These are phyloP conservation scores for Drosophila nigricruria DNA, from an alignment of 2,888 invertebrate species.

Conservation along the genomic window DNA sequence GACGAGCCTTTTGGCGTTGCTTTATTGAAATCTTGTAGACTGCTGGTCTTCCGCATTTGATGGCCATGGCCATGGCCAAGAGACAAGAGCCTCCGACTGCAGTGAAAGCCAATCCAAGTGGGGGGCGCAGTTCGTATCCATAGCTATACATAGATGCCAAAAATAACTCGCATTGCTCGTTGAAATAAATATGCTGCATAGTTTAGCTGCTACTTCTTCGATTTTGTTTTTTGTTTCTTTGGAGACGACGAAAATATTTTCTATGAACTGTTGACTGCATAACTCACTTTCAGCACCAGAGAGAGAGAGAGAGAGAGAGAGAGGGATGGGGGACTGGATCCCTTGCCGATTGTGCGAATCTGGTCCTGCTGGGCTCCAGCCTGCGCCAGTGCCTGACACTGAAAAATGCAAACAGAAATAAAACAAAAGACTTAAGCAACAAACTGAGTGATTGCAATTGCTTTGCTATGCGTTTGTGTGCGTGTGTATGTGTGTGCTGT, in stretches of 20 bases:
- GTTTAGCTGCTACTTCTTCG: slow-evolving; percentile 7
- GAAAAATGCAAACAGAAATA: slow-evolving; percentile 81
- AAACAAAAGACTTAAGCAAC: slow-evolving; percentile 81
- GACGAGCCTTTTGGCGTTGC: slow-evolving; percentile 62
- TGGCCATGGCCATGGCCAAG: slow-evolving; percentile 19
- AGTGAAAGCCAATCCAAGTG: slow-evolving; percentile 40
- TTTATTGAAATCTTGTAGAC: slow-evolving; percentile 71
- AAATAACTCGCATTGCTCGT: slow-evolving; percentile 54
- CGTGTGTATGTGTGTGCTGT: slow-evolving; percentile 28
- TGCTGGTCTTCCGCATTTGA: slow-evolving; percentile 76
- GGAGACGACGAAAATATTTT: slow-evolving; percentile 58
- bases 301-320: slow-evolving; percentile 20
- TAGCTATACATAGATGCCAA: slow-evolving; percentile 27
- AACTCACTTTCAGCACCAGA: slow-evolving; percentile 63
- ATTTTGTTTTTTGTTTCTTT: slow-evolving; percentile 28
- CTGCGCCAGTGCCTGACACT: slow-evolving; percentile 63
- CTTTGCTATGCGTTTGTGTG: slow-evolving; percentile 54
- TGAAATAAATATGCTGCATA: slow-evolving; percentile 63
- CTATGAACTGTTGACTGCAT: slow-evolving; percentile 78
- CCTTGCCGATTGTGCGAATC: slow-evolving; percentile 62
- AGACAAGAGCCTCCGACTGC: neutral
- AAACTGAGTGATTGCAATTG: slow-evolving; percentile 80
- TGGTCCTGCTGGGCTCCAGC: slow-evolving; percentile 23
- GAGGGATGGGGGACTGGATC: slow-evolving; percentile 33
- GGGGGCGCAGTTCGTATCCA: slow-evolving; percentile 11